Base-by-base conservation (phyloP, 2,797 vertebrate genomes). In the Mus caroli region DNA sequence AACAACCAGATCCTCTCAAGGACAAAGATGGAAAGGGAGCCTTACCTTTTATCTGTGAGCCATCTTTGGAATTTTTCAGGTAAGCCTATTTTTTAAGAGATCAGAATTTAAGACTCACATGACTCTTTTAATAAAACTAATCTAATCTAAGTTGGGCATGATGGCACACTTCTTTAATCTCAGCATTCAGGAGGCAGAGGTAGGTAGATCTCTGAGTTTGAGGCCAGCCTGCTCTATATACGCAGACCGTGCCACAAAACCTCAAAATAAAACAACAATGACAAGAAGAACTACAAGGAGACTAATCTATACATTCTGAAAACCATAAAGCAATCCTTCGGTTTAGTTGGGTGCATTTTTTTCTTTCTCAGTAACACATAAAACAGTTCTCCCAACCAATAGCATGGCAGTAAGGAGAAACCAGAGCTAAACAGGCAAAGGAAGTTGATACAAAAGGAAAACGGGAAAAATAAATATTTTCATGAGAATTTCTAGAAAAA, bases 71-170 rank as follows among this genome's bases (percentile, higher is more conserved):
- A 54, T 69, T 31, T 31, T 58, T 77, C 19, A 87, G 34, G 9
- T 54, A 90, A 62, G 20, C 20, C 52, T 15, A 15, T 26, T 86
- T 78, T 46, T 60, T 37, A 40, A 87, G 54, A 31, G 71, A 2
- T 54, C 50, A 91, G 34, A 88, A 67, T 88, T 85, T 73, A 88
- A 96, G 71, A 92, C 14, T 54, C 88, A 13, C 6, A 85, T 2
- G 34, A 17, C 34, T 88, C 84, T 40, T 89, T 73, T 34, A 79
- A n/a, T 31, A 78, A 62, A 10, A 73, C 37, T 24, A 40, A 73
- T 10, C n/a, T 10, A 73, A 12, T 22, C 71, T 24, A 24, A 5
- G 10, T 24, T 40, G 37, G 37, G 19, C n/a, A 24, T 11, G 9
- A 4, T 40, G 71, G 37, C 37, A 73, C 71, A 37, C 9, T 19